These are phyloP conservation scores for Leucophenga maculata DNA, from an alignment of 2,888 invertebrate species.

Conservation along the genomic window DNA sequence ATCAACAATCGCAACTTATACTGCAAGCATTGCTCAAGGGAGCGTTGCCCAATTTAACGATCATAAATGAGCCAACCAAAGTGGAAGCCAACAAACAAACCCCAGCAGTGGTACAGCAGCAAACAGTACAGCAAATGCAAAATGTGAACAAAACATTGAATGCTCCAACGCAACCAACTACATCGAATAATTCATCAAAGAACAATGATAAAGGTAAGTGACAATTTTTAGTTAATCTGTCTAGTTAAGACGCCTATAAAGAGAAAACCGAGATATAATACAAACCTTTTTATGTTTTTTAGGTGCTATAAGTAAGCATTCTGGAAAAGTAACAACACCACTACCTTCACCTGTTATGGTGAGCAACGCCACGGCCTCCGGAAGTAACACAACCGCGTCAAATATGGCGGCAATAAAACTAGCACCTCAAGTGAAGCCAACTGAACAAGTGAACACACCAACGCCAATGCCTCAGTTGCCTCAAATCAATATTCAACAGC, in stretches of 20 bases:
- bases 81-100: slow-evolving; percentile 48
- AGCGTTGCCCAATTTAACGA: slow-evolving; percentile 71
- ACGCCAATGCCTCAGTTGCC: slow-evolving; percentile 25
- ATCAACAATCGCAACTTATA: slow-evolving; percentile 72
- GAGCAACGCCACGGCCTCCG: not conserved
- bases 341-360: slow-evolving; percentile 1
- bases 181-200: slow-evolving; percentile 32
- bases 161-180: slow-evolving; percentile 32
- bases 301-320: slow-evolving; percentile 13
- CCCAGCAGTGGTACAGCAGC: slow-evolving; percentile 34
- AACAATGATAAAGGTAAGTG: slow-evolving; percentile 11
- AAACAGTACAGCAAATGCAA: slow-evolving; percentile 32
- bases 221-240: no score
- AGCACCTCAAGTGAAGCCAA: slow-evolving; percentile 27
- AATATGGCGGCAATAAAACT: slow-evolving; percentile 38
- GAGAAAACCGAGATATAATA: no score
- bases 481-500: slow-evolving; percentile 35
- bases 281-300: not conserved
- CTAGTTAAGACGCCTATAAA: no score
- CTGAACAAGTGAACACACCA: slow-evolving; percentile 23
- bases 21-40: slow-evolving; percentile 71
- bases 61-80: slow-evolving; percentile 70
- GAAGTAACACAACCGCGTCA: slow-evolving; percentile 34
- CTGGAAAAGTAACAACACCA: slow-evolving; percentile 18
- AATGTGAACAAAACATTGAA: slow-evolving; percentile 24